Percentiles rank a stretch among this genome's conserved stretches.
Evolutionary conservation across 1,140 invertebrate species (phyloP).

Genomic region (Papilio polytes): DNA sequence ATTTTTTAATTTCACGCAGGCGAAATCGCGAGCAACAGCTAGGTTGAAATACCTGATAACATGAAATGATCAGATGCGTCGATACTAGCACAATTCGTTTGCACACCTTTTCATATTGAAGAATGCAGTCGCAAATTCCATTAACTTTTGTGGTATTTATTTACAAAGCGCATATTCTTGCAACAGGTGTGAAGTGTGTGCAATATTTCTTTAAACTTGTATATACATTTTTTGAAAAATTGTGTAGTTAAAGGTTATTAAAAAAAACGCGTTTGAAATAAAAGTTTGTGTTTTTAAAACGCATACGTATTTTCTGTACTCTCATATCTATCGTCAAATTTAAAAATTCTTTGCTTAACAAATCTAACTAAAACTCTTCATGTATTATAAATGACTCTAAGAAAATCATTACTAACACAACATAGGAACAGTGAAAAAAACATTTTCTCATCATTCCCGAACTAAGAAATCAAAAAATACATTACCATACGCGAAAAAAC

Average conservation of each 20-base stretch:
- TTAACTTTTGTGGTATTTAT: constrained; percentile 6
- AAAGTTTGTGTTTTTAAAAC: too few species aligned
- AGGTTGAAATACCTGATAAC: background rate
- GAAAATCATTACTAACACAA: constrained; percentile 38
- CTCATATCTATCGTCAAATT: too few species aligned
- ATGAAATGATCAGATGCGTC: background rate
- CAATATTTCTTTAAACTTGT: too few species aligned
- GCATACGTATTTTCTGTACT: too few species aligned
- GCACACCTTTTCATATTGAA: constrained; percentile 7
- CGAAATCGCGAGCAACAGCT: too few species aligned
- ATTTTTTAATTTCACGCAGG: too few species aligned
- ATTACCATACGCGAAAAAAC: constrained; percentile 57
- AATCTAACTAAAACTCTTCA: background rate
- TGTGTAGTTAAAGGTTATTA: background rate
- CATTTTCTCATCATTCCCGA: constrained; percentile 48
- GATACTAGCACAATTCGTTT: background rate
- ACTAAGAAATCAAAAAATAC: constrained; percentile 49
- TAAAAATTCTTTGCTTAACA: too few species aligned
- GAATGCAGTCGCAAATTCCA: background rate
- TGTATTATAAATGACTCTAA: background rate
- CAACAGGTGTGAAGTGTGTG: constrained; percentile 7
- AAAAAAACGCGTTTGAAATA: too few species aligned
- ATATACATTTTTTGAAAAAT: too few species aligned
- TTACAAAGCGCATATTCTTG: constrained; percentile 1
- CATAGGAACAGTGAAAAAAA: constrained; percentile 48